phyloP scores from a whole-genome alignment of 2,113 vertebrate genomes.

The Castor canadensis region DNA sequence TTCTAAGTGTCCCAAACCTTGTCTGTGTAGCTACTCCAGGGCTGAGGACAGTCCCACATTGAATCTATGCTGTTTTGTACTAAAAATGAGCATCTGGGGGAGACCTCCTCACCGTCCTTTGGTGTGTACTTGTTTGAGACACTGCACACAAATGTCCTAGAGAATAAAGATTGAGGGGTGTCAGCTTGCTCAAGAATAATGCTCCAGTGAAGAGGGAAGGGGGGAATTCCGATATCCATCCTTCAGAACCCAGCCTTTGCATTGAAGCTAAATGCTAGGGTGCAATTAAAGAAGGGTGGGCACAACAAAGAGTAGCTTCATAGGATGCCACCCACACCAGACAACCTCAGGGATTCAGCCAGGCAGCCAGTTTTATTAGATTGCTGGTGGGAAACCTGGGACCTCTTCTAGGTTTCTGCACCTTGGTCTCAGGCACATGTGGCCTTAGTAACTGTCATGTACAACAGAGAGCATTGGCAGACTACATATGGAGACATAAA shows the following conservation, averaged over 20 bases:
- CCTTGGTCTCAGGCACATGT: background rate
- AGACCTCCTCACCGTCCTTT: background rate
- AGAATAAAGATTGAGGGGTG: background rate
- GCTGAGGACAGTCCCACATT: background rate
- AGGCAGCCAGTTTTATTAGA: background rate
- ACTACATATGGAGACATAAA: too few relatives aligned
- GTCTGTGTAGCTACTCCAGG: background rate
- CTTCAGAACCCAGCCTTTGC: background rate
- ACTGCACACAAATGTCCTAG: background rate
- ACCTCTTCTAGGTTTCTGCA: background rate
- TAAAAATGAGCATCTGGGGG: background rate
- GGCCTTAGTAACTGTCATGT: background rate
- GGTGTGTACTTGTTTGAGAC: background rate
- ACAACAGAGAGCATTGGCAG: background rate
- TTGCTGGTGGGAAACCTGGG: background rate
- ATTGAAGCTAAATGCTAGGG: background rate
- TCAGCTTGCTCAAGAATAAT: background rate
- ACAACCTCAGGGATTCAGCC: background rate
- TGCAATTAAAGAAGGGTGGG: background rate
- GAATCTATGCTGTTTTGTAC: background rate
- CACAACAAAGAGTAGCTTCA: background rate
- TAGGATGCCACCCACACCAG: too few relatives aligned
- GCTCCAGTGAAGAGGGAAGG: background rate
- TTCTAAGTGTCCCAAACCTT: background rate
- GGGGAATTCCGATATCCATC: background rate